Evolutionary conservation across 2,797 vertebrate species (phyloP), one percentile per base, ranked within the genome.

Genomic region (Zenarchopterus dispar): DNA sequence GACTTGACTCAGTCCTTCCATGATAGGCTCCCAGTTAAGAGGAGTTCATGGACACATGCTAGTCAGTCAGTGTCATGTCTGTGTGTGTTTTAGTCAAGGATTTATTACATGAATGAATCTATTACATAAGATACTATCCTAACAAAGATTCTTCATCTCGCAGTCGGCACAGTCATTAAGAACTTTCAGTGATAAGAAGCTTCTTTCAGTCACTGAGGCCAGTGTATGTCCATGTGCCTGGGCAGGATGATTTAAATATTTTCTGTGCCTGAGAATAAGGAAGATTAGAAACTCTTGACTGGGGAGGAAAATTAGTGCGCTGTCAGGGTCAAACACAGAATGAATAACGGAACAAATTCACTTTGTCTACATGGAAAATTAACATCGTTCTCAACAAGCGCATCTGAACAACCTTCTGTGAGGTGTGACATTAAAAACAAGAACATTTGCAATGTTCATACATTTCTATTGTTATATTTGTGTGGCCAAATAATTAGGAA

Each of bases 231-330:
- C 57, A 39, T 60, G 60, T 47, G 63, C 62, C 70, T 43, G 67
- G 62, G 33, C 56, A 42, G 61, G 28, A 1, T 76, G 86, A 89
- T 75, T 81, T 80, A 86, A 86, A 84, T 78, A 77, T 81, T 78
- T 62, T 76, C 56, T 58, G 39, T 75, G 80, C 55, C 67, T 68
- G 82, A 84, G 81, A 79, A 87, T 84, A 91, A 88, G 85, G 79
- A 88, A 81, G 84, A 90, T 85, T 84, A 83, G 79, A 80, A 71
- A 70, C 69, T 56, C 1, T 1, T 70, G 76, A 82, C 80, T 79
- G 77, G 50, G 56, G 76, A 45, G 55, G 63, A 64, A 78, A 69
- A 86, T 85, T 83, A 81, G 67, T 36, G 51, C 62, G 54, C 64
- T 77, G 76, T 78, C 71, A 70, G 78, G 76, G 57, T 47, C 42